These are phyloP conservation scores for Aphrocallistes beatrix DNA, from an alignment of 37 sponge, comb jelly and placozoan genomes.

Conservation along the genomic window DNA sequence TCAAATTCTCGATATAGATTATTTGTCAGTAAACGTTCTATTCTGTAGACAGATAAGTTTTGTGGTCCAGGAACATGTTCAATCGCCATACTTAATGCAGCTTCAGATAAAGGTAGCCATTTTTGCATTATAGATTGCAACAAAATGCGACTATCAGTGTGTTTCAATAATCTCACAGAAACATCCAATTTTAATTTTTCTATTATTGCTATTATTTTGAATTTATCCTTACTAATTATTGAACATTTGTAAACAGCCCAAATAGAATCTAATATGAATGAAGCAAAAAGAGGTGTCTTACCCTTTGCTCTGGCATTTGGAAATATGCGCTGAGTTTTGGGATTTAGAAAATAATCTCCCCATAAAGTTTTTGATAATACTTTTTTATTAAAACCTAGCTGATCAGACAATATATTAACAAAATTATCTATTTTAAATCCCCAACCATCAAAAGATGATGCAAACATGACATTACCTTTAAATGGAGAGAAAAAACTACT, in stretches of 20 bases:
- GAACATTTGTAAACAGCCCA: slow-evolving; percentile 95
- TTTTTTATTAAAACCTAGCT: slow-evolving; percentile 64
- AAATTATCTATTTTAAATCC: slow-evolving; percentile 86
- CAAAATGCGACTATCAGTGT: not conserved
- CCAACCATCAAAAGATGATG: slow-evolving; percentile 94
- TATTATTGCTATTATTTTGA: not conserved
- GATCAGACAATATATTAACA: slow-evolving; percentile 64
- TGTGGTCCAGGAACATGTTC: slow-evolving; percentile 64
- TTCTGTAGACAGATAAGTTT: slow-evolving; percentile 47
- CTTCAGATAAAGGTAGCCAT: slow-evolving; percentile 83
- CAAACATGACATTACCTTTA: slow-evolving; percentile 85
- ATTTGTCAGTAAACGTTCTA: slow-evolving; percentile 33
- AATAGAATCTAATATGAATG: slow-evolving; percentile 84
- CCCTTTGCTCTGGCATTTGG: slow-evolving; percentile 88
- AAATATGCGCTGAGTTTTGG: slow-evolving; percentile 69
- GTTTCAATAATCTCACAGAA: not conserved
- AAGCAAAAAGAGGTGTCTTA: slow-evolving; percentile 96
- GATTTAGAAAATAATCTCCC: slow-evolving; percentile 90
- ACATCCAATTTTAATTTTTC: not conserved
- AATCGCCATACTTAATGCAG: slow-evolving; percentile 72
- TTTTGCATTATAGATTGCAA: slow-evolving; percentile 15
- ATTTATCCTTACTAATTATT: slow-evolving; percentile 21
- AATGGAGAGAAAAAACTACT: slow-evolving; percentile 93
- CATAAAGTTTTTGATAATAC: slow-evolving; percentile 80
- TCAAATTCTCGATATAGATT: not conserved